Conservation (phyloP, 1,140 invertebrate species). For the Drosophila kikkawai region DNA sequence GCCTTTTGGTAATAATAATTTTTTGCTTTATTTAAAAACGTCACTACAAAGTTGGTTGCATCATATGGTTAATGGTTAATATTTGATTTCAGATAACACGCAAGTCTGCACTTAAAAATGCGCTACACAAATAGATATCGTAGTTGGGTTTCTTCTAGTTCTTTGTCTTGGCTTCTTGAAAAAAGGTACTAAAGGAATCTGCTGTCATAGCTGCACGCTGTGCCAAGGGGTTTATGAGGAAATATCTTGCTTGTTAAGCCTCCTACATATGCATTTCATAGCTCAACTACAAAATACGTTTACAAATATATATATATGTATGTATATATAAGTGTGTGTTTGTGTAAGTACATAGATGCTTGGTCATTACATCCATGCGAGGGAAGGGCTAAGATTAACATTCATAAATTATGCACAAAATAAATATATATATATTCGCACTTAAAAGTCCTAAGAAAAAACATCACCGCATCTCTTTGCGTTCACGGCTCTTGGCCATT, state of each 20-base stretch:
- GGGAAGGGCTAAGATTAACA: constrained; percentile 55
- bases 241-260: constrained; percentile 23
- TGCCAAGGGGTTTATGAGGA: constrained; percentile 31
- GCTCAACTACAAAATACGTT: constrained; percentile 66
- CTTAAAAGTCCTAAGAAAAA: constrained; percentile 70
- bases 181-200: constrained; percentile 79
- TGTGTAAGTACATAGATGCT: constrained; percentile 48
- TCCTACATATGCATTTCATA: constrained; percentile 23
- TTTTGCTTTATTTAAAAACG: constrained; percentile 84
- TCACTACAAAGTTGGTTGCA: constrained; percentile 83
- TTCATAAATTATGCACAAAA: constrained; percentile 72
- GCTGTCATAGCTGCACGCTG: constrained; percentile 18
- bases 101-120: constrained; percentile 73
- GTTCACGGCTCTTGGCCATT: constrained; percentile 80
- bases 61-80: constrained; percentile 71
- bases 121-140: constrained; percentile 68
- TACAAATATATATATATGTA: constrained; percentile 62
- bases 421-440: constrained; percentile 68
- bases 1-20: constrained; percentile 67
- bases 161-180: constrained; percentile 62
- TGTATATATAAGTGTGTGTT: constrained; percentile 17
- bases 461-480: constrained; percentile 25
- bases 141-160: constrained; percentile 53
- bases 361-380: constrained; percentile 31
- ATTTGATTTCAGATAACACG: constrained; percentile 78